phyloP scores from a whole-genome alignment of 1,140 invertebrate species.

The Eupeodes corollae region DNA sequence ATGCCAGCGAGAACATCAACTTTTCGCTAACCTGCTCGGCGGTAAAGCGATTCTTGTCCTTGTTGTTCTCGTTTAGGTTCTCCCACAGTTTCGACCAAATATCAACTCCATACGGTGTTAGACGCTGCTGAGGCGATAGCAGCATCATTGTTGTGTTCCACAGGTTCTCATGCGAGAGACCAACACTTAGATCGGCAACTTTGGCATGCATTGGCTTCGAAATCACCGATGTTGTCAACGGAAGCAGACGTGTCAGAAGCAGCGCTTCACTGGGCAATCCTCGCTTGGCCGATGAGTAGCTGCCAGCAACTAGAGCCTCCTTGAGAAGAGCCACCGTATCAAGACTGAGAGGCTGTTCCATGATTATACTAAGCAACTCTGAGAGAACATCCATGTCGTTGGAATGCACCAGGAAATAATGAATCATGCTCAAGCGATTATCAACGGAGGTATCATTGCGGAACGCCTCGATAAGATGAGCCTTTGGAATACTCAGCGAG shows the following conservation, averaged over 20 bases:
- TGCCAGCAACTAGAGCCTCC: conserved; percentile 63
- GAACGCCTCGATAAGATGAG: conserved; percentile 54
- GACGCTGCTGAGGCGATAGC: conserved; percentile 64
- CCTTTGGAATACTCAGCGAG: conserved; percentile 47
- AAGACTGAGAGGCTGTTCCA: conserved; percentile 28
- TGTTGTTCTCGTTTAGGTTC: conserved; percentile 44
- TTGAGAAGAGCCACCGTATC: conserved; percentile 47
- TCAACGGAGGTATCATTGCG: conserved; percentile 51
- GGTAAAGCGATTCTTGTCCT: conserved; percentile 50
- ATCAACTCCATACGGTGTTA: conserved; percentile 65
- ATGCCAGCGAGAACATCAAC: conserved; percentile 61
- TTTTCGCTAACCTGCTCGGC: conserved; percentile 61
- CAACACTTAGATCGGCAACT: conserved; percentile 28
- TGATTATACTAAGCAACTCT: conserved; percentile 38
- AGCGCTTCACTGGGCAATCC: conserved; percentile 57
- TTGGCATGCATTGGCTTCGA: conserved; percentile 30
- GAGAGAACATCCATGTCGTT: conserved; percentile 57
- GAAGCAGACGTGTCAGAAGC: conserved; percentile 53
- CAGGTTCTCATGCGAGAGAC: conserved; percentile 49
- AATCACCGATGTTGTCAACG: conserved; percentile 49
- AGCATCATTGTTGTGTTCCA: conserved; percentile 74
- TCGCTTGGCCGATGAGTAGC: conserved; percentile 57
- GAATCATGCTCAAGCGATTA: conserved; percentile 61
- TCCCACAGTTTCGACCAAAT: conserved; percentile 74
- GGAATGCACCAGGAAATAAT: conserved; percentile 65